Base-by-base conservation (phyloP, 1,140 invertebrate species). In the Paralvinella palmiformis region DNA sequence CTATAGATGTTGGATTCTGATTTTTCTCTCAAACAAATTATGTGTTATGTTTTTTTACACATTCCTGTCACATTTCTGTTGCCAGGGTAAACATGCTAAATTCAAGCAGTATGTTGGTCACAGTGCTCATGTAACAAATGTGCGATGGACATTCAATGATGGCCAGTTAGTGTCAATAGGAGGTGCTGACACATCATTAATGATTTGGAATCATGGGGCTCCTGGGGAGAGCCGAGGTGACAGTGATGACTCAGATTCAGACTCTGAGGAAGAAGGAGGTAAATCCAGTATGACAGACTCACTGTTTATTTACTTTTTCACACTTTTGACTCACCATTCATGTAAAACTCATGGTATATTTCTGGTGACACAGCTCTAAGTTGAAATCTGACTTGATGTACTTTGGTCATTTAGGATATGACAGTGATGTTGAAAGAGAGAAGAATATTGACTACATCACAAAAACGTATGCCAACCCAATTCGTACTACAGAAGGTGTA, bases 41-140 rank as follows among this genome's bases (percentile, higher is more conserved):
- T n/a, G n/a, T n/a, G n/a, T n/a, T n/a, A n/a, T n/a, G n/a, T n/a
- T n/a, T n/a, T n/a, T n/a, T n/a, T n/a, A n/a, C n/a, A n/a, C n/a
- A n/a, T n/a, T n/a, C n/a, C n/a, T n/a, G n/a, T n/a, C n/a, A 13
- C 48, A 52, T 17, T 5, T 7, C 20, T 45, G 3, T 31, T 62
- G 73, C 50, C 66, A 81, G 78, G 78, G 76, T 35, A 81, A 81
- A 64, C 76, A 76, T 75, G 74, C 80, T 29, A 82, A 81, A 69
- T 77, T 75, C 70, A 82, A 82, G 71, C 76, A 78, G 59, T 82
- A 82, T 68, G 64, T 71, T n/a, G 80, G 80, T 35, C 81, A 81
- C 70, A 79, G 77, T 68, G 78, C 80, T 3, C 80, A 81, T 69
- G 80, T 82, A 29, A 81, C 81, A 4, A 81, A 79, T 67, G 75